phyloP scores from a whole-genome alignment of 2,797 vertebrate genomes.

The Tamandua tetradactyla region DNA sequence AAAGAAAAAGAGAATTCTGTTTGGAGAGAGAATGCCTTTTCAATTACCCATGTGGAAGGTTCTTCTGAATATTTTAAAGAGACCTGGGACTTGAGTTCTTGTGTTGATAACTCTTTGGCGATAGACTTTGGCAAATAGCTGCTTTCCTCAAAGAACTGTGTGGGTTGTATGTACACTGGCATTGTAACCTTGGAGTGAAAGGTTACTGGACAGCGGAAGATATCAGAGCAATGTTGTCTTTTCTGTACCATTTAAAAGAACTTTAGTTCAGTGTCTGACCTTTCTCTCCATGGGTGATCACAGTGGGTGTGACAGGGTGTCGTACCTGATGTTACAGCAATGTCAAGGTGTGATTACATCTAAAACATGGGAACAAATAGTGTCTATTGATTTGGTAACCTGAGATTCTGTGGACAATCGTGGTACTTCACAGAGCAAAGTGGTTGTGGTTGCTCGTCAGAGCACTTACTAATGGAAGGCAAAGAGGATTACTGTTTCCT shows the following conservation, averaged over 20 bases:
- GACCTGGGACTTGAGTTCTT: constrained; percentile 41
- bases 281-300: neutral
- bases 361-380: neutral
- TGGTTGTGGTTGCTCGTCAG: neutral
- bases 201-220: constrained; percentile 45
- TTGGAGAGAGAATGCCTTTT: constrained; percentile 44
- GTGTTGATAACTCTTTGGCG: constrained; percentile 47
- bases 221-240: constrained; percentile 47
- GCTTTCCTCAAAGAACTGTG: constrained; percentile 22
- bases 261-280: neutral
- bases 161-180: constrained; percentile 26
- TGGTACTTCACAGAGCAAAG: neutral
- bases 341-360: neutral
- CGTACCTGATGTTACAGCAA: constrained; percentile 27
- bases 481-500: neutral
- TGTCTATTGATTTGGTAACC: constrained; percentile 18
- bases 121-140: constrained; percentile 62
- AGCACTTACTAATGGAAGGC: neutral
- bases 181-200: neutral
- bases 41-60: neutral
- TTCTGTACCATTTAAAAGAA: constrained; percentile 2
- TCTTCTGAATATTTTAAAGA: constrained; percentile 58
- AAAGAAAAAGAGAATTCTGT: constrained; percentile 31
- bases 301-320: neutral
- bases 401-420: constrained; percentile 14